Percentiles rank a stretch among this genome's conserved stretches.
phyloP scores from a whole-genome alignment of 2,888 invertebrate genomes.

The Brachycybe producta region DNA sequence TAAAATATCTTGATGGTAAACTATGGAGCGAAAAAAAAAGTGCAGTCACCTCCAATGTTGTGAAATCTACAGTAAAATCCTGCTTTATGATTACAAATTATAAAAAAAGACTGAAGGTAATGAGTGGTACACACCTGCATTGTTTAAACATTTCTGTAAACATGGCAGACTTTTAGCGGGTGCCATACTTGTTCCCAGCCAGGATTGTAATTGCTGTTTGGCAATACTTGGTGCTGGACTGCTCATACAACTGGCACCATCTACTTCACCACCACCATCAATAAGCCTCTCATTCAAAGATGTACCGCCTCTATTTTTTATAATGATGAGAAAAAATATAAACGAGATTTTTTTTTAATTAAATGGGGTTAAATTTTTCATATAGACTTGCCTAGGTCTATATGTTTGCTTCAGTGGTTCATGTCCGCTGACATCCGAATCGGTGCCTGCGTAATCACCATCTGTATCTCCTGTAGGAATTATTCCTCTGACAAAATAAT shows the following conservation, averaged over 20 bases:
- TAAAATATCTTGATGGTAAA: no score
- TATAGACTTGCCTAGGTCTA: constrained; percentile 5
- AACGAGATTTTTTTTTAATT: no score
- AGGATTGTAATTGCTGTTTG: neutral
- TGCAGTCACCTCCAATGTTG: no score
- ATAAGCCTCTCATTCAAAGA: constrained; percentile 14
- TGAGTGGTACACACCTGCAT: no score
- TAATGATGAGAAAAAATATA: neutral
- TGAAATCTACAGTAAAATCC: no score
- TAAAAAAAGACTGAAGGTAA: no score
- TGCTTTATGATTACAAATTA: no score
- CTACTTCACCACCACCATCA: constrained; percentile 24
- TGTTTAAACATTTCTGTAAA: constrained; percentile 8
- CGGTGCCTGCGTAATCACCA: constrained; percentile 15
- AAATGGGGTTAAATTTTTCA: no score
- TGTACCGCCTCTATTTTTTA: neutral
- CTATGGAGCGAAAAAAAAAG: no score
- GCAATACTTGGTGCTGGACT: constrained; percentile 26
- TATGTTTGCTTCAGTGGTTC: neutral
- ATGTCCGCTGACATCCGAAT: constrained; percentile 13
- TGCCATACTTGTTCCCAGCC: neutral
- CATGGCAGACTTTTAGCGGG: constrained; percentile 14
- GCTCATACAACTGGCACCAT: constrained; percentile 29
- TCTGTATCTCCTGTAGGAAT: constrained; percentile 4
- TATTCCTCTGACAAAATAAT: neutral